These are phyloP conservation scores for Drosophila mayaguana DNA, from an alignment of 2,888 invertebrate species.

Conservation along the genomic window DNA sequence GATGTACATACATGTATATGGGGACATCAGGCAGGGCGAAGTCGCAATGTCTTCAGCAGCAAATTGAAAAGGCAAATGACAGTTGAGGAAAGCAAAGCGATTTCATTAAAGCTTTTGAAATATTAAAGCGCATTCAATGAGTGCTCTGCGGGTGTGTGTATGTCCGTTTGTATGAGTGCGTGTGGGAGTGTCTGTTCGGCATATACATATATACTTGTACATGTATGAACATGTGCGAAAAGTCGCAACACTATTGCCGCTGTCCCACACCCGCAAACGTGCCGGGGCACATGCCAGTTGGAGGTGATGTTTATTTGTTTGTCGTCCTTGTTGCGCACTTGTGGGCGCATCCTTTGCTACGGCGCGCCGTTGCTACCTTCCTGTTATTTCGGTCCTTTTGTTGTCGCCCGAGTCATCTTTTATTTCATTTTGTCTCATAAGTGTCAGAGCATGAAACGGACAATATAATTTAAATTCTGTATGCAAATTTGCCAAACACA, in stretches of 20 bases:
- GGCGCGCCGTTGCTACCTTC: constrained; percentile 40
- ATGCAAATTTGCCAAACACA: constrained; percentile 64
- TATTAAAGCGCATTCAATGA: constrained; percentile 73
- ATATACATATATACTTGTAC: neutral
- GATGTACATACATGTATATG: neutral
- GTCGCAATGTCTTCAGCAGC: constrained; percentile 35
- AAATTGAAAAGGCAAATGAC: constrained; percentile 72
- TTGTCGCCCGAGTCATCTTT: constrained; percentile 67
- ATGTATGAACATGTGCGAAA: constrained; percentile 29
- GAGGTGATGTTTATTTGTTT: constrained; percentile 43
- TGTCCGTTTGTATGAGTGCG: neutral
- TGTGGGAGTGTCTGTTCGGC: neutral
- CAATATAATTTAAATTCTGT: constrained; percentile 75
- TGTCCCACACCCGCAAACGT: constrained; percentile 13
- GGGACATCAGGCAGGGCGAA: constrained; percentile 4
- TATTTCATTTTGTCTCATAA: constrained; percentile 77
- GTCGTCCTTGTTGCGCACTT: constrained; percentile 23
- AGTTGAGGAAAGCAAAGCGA: constrained; percentile 64
- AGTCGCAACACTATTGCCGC: constrained; percentile 12
- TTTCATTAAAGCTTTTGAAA: constrained; percentile 78
- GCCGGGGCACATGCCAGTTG: constrained; percentile 41
- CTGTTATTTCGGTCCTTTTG: constrained; percentile 61
- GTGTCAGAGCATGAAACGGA: constrained; percentile 76
- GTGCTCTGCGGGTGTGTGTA: constrained; percentile 18
- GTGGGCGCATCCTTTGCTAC: constrained; percentile 40